These are phyloP conservation scores for Pteropus alecto DNA, from an alignment of 2,113 vertebrate species.

Conservation along the genomic window DNA sequence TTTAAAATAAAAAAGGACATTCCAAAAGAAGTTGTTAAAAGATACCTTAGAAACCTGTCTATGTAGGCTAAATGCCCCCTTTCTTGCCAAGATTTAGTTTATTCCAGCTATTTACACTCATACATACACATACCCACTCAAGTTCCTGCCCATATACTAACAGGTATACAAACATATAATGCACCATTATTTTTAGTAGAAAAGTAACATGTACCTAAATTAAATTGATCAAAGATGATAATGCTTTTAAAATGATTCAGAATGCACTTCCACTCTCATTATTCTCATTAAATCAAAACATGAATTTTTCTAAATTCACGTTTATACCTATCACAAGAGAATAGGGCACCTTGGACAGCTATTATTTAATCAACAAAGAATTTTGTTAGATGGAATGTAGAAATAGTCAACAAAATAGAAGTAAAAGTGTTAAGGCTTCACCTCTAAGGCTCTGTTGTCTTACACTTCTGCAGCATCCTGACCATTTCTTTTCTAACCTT, in stretches of 20 bases:
- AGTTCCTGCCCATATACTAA: background rate
- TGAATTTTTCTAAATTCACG: background rate
- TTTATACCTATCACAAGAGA: background rate
- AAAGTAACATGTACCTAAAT: background rate
- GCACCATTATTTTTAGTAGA: background rate
- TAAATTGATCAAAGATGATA: background rate
- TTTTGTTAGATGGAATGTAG: background rate
- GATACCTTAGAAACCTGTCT: background rate
- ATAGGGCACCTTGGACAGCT: conserved; percentile 56
- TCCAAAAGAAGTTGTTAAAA: conserved; percentile 8
- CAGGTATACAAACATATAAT: background rate
- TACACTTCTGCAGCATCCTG: background rate
- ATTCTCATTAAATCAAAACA: background rate
- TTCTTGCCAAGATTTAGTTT: conserved; percentile 13
- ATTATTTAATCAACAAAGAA: conserved; percentile 31
- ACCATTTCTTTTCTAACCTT: background rate
- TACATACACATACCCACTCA: background rate
- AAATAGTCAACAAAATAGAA: conserved; percentile 9
- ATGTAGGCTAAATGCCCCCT: background rate
- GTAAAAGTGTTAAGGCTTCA: background rate
- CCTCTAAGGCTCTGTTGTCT: background rate
- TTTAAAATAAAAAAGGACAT: conserved; percentile 29
- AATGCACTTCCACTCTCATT: background rate
- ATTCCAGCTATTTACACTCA: background rate
- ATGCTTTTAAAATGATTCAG: conserved; percentile 15